Percentiles rank a stretch among this genome's conserved stretches.
These are phyloP conservation scores for Numenius phaeopus DNA, from an alignment of 2,797 vertebrate genomes.

Conservation along the genomic window DNA sequence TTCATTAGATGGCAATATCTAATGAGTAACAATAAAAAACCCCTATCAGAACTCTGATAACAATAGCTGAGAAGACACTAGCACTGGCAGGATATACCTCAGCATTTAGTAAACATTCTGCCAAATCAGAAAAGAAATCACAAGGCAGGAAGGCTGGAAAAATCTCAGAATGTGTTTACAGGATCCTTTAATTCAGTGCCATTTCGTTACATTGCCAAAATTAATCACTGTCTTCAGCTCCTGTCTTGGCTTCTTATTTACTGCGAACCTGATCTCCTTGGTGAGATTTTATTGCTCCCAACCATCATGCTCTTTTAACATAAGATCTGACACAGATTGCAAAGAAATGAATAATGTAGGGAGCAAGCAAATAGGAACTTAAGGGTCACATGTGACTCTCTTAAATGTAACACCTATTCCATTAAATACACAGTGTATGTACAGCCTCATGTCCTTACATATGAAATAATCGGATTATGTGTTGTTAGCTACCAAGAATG, in stretches of 20 bases:
- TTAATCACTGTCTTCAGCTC: constrained; percentile 54
- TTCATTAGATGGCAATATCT: neutral
- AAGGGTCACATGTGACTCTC: neutral
- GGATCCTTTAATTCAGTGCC: constrained; percentile 1
- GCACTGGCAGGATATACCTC: neutral
- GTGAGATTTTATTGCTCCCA: constrained; percentile 42
- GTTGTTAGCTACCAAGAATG: neutral
- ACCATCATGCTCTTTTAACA: constrained; percentile 17
- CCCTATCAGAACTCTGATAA: neutral
- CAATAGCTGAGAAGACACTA: neutral
- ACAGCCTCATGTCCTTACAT: neutral
- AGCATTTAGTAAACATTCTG: neutral
- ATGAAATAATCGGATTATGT: neutral
- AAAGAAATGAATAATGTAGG: constrained; percentile 11
- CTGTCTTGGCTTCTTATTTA: constrained; percentile 52
- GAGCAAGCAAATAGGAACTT: neutral
- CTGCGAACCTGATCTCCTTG: constrained; percentile 28
- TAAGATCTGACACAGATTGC: neutral
- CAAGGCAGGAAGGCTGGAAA: neutral
- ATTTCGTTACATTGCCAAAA: constrained; percentile 38
- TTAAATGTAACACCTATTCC: neutral
- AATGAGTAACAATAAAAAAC: neutral
- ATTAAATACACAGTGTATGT: neutral
- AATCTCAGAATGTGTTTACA: neutral
- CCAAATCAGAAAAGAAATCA: neutral